phyloP scores from a whole-genome alignment of 2,888 invertebrate genomes.

The Rhynchonema sp. region DNA sequence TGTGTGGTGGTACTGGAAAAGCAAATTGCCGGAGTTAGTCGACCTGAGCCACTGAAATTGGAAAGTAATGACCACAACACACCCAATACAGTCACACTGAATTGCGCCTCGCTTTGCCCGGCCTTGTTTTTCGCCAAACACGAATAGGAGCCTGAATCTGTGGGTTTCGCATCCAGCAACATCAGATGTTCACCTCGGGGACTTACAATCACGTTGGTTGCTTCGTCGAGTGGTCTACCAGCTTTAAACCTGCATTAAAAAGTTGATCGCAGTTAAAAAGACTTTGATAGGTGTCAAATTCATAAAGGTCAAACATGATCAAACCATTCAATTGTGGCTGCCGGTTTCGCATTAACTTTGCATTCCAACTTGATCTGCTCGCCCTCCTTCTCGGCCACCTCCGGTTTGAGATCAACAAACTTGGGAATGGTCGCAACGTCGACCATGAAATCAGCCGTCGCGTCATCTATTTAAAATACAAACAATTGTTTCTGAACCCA shows the following conservation, averaged over 20 bases:
- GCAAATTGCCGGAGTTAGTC: not conserved
- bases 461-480: conserved; percentile 1
- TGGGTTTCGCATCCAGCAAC: conserved; percentile 22
- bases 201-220: conserved; percentile 19
- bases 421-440: conserved; percentile 20
- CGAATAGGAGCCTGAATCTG: conserved; percentile 42
- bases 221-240: conserved; percentile 19
- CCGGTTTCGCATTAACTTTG: conserved; percentile 27
- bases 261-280: not conserved
- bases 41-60: not conserved
- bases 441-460: conserved; percentile 18
- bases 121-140: conserved; percentile 46
- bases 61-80: conserved; percentile 1
- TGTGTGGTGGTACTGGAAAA: conserved; percentile 18
- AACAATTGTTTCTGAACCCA: no score
- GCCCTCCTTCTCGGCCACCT: conserved; percentile 1
- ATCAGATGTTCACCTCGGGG: conserved; percentile 24
- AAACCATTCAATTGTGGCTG: conserved; percentile 22
- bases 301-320: conserved; percentile 3
- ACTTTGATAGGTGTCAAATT: not conserved
- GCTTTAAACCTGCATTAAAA: conserved; percentile 30
- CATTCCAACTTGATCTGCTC: conserved; percentile 21
- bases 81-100: conserved; percentile 36
- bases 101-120: conserved; percentile 39
- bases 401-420: conserved; percentile 8